Percentiles rank a stretch among this genome's conserved stretches.
These are phyloP conservation scores for Volucella bombylans DNA, from an alignment of 2,888 invertebrate species.

Conservation along the genomic window DNA sequence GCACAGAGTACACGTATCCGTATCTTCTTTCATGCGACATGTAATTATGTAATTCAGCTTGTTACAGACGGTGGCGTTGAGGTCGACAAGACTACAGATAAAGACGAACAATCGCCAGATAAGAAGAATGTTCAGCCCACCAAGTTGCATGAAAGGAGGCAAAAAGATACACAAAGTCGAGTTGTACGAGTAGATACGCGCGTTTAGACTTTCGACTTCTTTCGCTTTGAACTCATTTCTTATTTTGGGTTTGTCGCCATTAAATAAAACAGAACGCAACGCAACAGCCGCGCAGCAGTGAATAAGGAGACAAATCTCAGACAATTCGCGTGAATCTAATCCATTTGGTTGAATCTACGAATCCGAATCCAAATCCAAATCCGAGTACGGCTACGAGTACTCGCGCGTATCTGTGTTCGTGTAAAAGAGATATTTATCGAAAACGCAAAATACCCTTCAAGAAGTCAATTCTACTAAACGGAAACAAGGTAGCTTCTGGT, in stretches of 20 bases:
- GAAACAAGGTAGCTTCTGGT: constrained; percentile 1
- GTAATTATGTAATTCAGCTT: constrained; percentile 72
- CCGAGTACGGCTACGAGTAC: no score
- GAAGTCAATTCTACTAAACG: constrained; percentile 16
- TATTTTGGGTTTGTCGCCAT: constrained; percentile 56
- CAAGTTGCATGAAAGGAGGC: constrained; percentile 57
- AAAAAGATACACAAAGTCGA: constrained; percentile 43
- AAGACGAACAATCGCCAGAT: constrained; percentile 58
- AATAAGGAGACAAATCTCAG: constrained; percentile 55
- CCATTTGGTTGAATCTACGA: constrained; percentile 58
- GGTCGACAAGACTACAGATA: constrained; percentile 18
- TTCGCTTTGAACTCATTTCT: constrained; percentile 43
- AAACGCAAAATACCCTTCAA: constrained; percentile 58
- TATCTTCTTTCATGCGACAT: constrained; percentile 60
- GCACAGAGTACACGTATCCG: neutral
- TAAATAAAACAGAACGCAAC: constrained; percentile 42
- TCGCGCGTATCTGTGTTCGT: constrained; percentile 54
- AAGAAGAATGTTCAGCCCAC: constrained; percentile 55
- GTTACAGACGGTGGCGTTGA: constrained; percentile 36
- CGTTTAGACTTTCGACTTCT: constrained; percentile 5
- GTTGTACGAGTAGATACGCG: constrained; percentile 26
- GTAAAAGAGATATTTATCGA: constrained; percentile 68
- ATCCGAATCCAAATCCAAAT: no score
- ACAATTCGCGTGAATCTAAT: constrained; percentile 70
- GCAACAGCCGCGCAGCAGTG: neutral